These are phyloP conservation scores for Chrysemys picta DNA, from an alignment of 2,113 vertebrate genomes.

Conservation along the genomic window DNA sequence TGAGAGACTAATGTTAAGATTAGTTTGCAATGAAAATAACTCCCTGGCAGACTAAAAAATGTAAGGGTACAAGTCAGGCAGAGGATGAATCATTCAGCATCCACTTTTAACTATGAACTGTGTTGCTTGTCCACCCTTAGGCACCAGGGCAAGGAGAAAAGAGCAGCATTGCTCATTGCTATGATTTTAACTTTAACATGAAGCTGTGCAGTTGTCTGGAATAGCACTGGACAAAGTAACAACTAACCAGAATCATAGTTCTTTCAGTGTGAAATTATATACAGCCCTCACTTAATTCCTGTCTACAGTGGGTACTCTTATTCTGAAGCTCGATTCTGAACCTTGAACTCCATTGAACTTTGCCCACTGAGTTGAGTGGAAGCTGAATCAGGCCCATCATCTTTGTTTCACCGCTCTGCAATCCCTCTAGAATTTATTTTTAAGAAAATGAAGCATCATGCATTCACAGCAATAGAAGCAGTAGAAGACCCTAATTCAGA, in stretches of 20 bases:
- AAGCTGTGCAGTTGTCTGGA: neutral
- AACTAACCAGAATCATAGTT: slow-evolving; percentile 15
- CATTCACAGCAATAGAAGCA: neutral
- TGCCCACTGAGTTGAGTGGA: neutral
- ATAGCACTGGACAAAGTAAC: slow-evolving; percentile 16
- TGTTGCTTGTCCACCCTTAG: neutral
- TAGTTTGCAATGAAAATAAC: neutral
- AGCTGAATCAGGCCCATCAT: neutral
- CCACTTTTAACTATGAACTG: neutral
- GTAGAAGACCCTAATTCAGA: neutral
- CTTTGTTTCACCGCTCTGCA: neutral
- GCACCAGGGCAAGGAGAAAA: neutral
- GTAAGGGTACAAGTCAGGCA: neutral
- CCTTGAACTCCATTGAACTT: slow-evolving; percentile 18
- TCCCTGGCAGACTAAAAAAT: neutral
- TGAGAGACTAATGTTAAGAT: neutral
- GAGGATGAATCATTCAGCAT: neutral
- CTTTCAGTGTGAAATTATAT: slow-evolving; percentile 41
- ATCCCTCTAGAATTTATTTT: neutral
- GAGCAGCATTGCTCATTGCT: neutral
- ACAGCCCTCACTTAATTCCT: slow-evolving; percentile 13
- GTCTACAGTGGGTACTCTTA: neutral
- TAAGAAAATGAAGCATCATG: neutral
- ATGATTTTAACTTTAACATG: neutral
- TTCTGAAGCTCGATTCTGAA: neutral